Evolutionary conservation across 2,888 invertebrate genomes (phyloP), one percentile per base, ranked within the genome.

Genomic region (Drosophila lutescens): DNA sequence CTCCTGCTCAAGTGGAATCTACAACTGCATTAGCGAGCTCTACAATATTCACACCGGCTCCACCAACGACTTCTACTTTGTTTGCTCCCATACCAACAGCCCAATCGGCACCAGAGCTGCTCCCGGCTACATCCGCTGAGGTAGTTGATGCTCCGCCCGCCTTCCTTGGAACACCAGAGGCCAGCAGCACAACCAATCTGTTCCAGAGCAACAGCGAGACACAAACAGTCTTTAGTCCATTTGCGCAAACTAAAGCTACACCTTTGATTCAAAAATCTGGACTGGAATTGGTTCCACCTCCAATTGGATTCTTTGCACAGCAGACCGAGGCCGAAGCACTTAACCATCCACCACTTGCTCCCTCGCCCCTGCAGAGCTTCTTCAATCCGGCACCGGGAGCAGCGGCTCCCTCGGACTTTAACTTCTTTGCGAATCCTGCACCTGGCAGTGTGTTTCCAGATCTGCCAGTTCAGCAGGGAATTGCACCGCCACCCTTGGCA

Each of bases 331-430:
- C n/a, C 13, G 67, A 40, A 15, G 17, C 13, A 1, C 17, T 12
- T 2, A 46, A 15, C 55, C 81, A 32, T 61, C 54, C 77, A n/a
- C 23, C 57, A 10, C 53, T 38, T 23, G 77, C 71, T 15, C 60
- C 76, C 0, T 67, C 86, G 9, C 69, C 84, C 9, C 63, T 90
- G 49, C 76, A 79, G 4, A 89, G 83, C 32, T 89, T 89, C 66
- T 84, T 84, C 46, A 61, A 74, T 4, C 77, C 86, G 0, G 65
- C 69, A 17, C 15, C 61, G 3, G 55, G 43, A 34, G 50, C 69
- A 44, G 17, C 49, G 9, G 13, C 62, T 2, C 15, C 53, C 46
- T 43, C 55, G 32, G 78, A 80, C 20, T 80, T 82, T 0, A 78
- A 60, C 10, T 78, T 83, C 44, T 80, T 80, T 57, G 78, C 20